These are phyloP conservation scores for Polydrusus cervinus DNA, from an alignment of 2,888 invertebrate species.

Conservation along the genomic window DNA sequence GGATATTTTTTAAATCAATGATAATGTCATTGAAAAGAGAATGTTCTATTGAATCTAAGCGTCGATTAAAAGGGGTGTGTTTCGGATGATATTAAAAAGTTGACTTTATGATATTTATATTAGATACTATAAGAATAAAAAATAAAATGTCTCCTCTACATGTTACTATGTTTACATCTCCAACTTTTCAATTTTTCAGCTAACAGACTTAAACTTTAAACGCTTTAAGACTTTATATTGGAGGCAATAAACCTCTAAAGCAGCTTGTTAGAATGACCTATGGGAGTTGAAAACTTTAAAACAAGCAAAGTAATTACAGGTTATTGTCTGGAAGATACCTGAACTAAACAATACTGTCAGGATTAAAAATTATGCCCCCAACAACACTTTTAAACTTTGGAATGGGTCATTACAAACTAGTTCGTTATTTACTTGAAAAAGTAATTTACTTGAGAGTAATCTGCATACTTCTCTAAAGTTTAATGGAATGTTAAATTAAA, in stretches of 20 bases:
- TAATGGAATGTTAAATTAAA: constrained; percentile 7
- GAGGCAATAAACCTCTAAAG: constrained; percentile 33
- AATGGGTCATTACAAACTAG: constrained; percentile 17
- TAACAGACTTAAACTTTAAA: constrained; percentile 30
- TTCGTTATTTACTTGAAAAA: constrained; percentile 8
- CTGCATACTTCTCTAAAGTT: not conserved
- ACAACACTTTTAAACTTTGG: constrained; percentile 23
- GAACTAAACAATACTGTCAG: constrained; percentile 15
- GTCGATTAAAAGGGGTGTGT: too few species aligned
- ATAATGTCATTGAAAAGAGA: too few species aligned
- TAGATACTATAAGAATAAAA: too few species aligned
- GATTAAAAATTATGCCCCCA: constrained; percentile 21
- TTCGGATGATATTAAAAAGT: too few species aligned
- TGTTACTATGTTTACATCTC: too few species aligned
- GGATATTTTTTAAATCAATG: too few species aligned
- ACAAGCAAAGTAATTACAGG: constrained; percentile 37
- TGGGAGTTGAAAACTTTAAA: constrained; percentile 32
- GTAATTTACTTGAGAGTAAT: not conserved
- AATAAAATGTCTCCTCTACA: too few species aligned
- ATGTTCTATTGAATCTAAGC: too few species aligned
- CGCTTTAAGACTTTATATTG: constrained; percentile 33
- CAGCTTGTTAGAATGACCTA: constrained; percentile 28
- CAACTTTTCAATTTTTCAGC: constrained; percentile 6
- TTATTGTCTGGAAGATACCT: constrained; percentile 24
- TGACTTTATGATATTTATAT: too few species aligned